Evolutionary conservation across 2,797 vertebrate species (phyloP).

Genomic region (Ctenochaetus hawaiiensis): DNA sequence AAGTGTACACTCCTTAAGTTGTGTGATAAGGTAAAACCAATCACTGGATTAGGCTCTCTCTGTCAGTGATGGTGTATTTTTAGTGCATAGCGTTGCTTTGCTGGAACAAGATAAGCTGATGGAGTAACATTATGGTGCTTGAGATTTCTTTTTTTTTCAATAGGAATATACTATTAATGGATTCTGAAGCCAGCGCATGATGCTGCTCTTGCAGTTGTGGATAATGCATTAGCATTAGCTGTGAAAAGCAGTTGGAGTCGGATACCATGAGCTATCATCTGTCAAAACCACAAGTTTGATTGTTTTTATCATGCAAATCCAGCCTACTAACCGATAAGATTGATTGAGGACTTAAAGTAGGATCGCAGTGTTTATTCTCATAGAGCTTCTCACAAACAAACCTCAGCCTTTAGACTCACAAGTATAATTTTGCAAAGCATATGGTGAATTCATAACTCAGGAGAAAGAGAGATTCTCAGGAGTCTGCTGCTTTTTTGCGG

Average conservation of each 20-base stretch:
- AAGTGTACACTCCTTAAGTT: constrained; percentile 90
- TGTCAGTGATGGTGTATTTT: constrained; percentile 79
- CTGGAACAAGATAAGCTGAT: constrained; percentile 80
- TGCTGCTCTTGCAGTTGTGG: constrained; percentile 66
- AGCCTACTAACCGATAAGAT: constrained; percentile 61
- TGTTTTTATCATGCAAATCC: constrained; percentile 79
- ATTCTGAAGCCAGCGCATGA: constrained; percentile 68
- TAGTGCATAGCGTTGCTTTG: constrained; percentile 68
- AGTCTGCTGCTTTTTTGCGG: constrained; percentile 76
- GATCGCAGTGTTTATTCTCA: constrained; percentile 78
- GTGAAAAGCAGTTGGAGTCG: constrained; percentile 72
- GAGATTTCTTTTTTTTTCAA: constrained; percentile 70
- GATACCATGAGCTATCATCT: constrained; percentile 70
- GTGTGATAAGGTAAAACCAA: constrained; percentile 91
- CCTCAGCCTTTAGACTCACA: constrained; percentile 65
- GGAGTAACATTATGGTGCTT: constrained; percentile 76
- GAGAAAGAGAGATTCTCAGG: constrained; percentile 70
- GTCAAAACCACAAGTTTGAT: constrained; percentile 72
- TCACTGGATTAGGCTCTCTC: constrained; percentile 87
- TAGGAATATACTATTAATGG: constrained; percentile 77
- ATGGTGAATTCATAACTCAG: constrained; percentile 80
- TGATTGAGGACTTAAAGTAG: constrained; percentile 75
- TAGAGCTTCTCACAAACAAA: constrained; percentile 78
- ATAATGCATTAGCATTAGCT: constrained; percentile 78
- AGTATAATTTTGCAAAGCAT: constrained; percentile 77